Evolutionary conservation across 2,888 invertebrate species (phyloP), one percentile per base, ranked within the genome.

Genomic region (Ochropleura leucogaster): DNA sequence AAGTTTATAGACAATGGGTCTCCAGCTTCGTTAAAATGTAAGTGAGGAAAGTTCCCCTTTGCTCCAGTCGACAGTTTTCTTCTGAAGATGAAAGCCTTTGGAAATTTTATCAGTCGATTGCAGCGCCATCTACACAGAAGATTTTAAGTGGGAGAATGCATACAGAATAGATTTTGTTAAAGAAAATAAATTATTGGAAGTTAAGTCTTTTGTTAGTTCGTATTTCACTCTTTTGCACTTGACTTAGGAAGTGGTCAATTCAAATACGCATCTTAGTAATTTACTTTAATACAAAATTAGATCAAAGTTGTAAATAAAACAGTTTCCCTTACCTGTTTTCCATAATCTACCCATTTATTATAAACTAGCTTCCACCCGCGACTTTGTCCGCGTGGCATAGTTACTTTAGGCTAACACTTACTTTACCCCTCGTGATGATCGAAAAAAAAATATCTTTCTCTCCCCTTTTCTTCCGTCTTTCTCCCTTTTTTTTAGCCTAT

Each of bases 21-120:
- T 51, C 44, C 12, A n/a, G 44, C 44, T 72, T 83, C 63, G 66
- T 82, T 83, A 85, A 85, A 82, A 65, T 82, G 68, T 72, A 67
- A 73, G 63, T 60, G 6, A 70, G 67, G 46, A 44, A 57, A 66
- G 64, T 47, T 67, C 30, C 57, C 46, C 57, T 55, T 62, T 60
- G 18, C 60, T 12, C 20, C 40, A 12, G 57, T 16, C 4, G 14
- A 18, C 60, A 68, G 53, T 66, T 72, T 63, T 67, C 80, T 67
- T 57, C 16, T 5, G 30, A 60, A 64, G 65, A 71, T 72, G 65
- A 65, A 64, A 62, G 66, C 71, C 42, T 46, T 74, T 85, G 66
- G 65, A 64, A 82, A 82, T 82, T 75, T 75, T 60, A 85, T 75
- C 60, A 76, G 47, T 47, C 51, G n/a, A 77, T 65, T 75, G 71